phyloP scores from a whole-genome alignment of 2,888 invertebrate species.

The Pristionchus entomophagus region DNA sequence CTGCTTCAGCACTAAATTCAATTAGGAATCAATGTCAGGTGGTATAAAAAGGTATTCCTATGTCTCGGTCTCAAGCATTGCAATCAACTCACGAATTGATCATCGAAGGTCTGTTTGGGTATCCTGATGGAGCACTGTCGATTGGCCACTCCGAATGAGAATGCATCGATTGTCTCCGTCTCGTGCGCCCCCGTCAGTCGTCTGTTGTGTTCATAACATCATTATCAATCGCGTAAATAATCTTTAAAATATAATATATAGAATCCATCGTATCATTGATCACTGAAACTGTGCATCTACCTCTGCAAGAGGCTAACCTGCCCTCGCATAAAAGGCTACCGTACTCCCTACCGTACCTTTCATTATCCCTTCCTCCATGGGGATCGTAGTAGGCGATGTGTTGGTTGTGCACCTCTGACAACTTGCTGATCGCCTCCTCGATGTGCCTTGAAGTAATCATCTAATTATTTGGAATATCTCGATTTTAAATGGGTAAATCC shows the following conservation, averaged over 20 bases:
- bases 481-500: too few species aligned
- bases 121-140: constrained; percentile 91
- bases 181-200: constrained; percentile 94
- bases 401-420: constrained; percentile 90
- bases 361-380: constrained; percentile 90
- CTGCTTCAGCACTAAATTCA: too few species aligned
- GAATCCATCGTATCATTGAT: not conserved
- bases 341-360: constrained; percentile 82
- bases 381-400: constrained; percentile 96
- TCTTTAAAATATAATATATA: too few species aligned
- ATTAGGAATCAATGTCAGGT: too few species aligned
- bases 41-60: too few species aligned
- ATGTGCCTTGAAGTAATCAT: constrained; percentile 81
- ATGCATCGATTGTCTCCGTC: constrained; percentile 96
- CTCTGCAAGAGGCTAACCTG: not conserved
- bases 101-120: constrained; percentile 84
- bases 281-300: not conserved
- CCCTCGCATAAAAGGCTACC: not conserved
- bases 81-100: constrained; percentile 78
- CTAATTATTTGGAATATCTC: too few species aligned
- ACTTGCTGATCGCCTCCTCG: constrained; percentile 92
- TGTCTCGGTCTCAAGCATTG: not conserved
- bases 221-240: not conserved
- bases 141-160: constrained; percentile 81
- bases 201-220: not conserved